Base-by-base conservation (phyloP, 1,140 invertebrate species). In the Lordiphosa clarofinis region DNA sequence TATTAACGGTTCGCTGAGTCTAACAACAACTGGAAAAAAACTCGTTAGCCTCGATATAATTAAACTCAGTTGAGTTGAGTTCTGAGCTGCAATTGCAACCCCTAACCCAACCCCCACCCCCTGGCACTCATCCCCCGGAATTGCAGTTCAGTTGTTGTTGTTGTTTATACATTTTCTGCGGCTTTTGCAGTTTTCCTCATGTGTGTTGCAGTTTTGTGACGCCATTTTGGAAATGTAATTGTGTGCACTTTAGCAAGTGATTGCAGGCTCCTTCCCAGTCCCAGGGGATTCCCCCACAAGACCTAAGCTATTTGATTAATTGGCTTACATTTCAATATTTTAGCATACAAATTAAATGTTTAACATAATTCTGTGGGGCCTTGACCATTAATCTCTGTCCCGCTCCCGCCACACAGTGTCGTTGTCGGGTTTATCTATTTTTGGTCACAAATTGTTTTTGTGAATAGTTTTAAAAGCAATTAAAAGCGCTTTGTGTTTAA, bases 1-100 rank as follows among this genome's bases (percentile, higher is more conserved):
- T 84, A 84, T 84, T 84, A 84, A 84, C 78, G 78, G 79, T 82
- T 79, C 58, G 73, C 69, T 86, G 73, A 79, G 79, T 78, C 72
- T 59, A 68, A 55, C 64, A 60, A 59, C 54, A 62, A 57, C 58
- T 24, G 53, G 67, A 54, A 63, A 63, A 72, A 54, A 59, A 68
- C 82, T 82, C 71, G 76, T 79, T 82, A 81, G 75, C 78, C 57
- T 60, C 67, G 73, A 66, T 71, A 76, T 82, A 82, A 82, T 82
- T 82, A 76, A 84, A 72, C 76, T 82, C 76, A 82, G 75, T 43
- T 52, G 65, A 69, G 64, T 68, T 64, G 47, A 68, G 57, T 31
- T 35, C 19, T 15, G 21, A 35, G 56, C 35, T 59, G 60, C 55
- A 66, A 68, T 53, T 67, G 55, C 65, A 61, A 56, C 65, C 65